Base-by-base conservation (phyloP, 2,888 invertebrate species). In the Zhengitettix transpicula region DNA sequence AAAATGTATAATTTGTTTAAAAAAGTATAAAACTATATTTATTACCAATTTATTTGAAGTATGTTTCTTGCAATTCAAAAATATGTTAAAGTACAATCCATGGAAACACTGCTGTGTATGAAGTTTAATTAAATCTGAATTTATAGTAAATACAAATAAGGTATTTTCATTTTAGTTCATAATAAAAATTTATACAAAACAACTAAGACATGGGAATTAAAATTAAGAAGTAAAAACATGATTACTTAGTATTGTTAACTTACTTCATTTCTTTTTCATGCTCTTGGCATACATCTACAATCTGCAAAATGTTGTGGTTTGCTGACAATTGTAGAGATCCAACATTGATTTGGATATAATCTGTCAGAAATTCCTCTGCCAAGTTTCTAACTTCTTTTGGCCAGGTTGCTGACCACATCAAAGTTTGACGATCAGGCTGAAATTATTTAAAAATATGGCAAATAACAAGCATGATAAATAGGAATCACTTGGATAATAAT, bases 351-450 rank as follows among this genome's bases (percentile, higher is more conserved):
- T 98, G 97, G 66, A 94, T 85, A 72, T 96, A 96, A 70, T 98
- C 90, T 60, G 86, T 84, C 14, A 99, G 80, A 74, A 98, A 99
- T 72, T 99, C 98, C 69, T 95, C 89, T 0, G 99, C 99, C 61
- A 99, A 75, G 66, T 87, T 86, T 66, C 89, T 84, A 2, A 99
- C 98, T 77, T 99, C 99, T 69, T 94, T 96, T 0, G 99, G 99
- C 99, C 99, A 99, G 0, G 99, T 99, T 0, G 99, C 99, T 51
- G 96, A 96, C 94, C 97, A 99, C 99, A 99, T 99, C 52, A 98
- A 79, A 0, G 92, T 92, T 74, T 96, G 95, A 64, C 94, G 77
- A 74, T 97, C 88, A 55, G 94, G 91, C 74, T 77, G 62, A 1
- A 69, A 65, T n/a, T 16, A 42, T 55, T 62, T 58, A 54, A 44